Conservation (phyloP, 2,113 vertebrate genomes). For the Xiphophorus maculatus region DNA sequence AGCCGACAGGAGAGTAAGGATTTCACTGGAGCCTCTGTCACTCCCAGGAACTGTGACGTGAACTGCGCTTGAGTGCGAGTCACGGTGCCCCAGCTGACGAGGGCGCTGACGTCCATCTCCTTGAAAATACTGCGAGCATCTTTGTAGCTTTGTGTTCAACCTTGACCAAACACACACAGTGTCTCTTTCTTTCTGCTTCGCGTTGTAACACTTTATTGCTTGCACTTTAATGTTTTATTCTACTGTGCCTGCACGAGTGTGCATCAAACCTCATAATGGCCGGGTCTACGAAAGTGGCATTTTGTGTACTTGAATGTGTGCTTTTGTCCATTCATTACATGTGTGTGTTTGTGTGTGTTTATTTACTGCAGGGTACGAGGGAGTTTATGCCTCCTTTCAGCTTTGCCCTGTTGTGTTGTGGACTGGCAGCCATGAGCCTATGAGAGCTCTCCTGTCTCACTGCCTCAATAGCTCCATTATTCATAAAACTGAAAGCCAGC, state of each 20-base stretch:
- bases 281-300: conserved; percentile 10
- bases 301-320: conserved; percentile 6
- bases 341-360: conserved; percentile 20
- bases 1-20: conserved; percentile 30
- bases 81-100: conserved; percentile 30
- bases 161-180: background rate
- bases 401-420: conserved; percentile 63
- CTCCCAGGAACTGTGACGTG: conserved; percentile 39
- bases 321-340: conserved; percentile 48
- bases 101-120: conserved; percentile 34
- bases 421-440: conserved; percentile 56
- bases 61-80: conserved; percentile 2
- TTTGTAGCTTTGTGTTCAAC: conserved; percentile 20
- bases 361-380: conserved; percentile 50
- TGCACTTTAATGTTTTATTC: background rate
- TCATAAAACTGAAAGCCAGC: conserved; percentile 61
- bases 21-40: conserved; percentile 23
- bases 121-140: conserved; percentile 51
- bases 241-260: background rate
- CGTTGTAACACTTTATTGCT: background rate
- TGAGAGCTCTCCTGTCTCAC: conserved; percentile 66
- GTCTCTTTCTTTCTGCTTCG: background rate
- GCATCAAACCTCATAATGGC: background rate
- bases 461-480: conserved; percentile 69
- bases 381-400: conserved; percentile 56